These are phyloP conservation scores for Zoanthus solanderi DNA, from an alignment of 92 coral and sea anemone species.

Conservation along the genomic window DNA sequence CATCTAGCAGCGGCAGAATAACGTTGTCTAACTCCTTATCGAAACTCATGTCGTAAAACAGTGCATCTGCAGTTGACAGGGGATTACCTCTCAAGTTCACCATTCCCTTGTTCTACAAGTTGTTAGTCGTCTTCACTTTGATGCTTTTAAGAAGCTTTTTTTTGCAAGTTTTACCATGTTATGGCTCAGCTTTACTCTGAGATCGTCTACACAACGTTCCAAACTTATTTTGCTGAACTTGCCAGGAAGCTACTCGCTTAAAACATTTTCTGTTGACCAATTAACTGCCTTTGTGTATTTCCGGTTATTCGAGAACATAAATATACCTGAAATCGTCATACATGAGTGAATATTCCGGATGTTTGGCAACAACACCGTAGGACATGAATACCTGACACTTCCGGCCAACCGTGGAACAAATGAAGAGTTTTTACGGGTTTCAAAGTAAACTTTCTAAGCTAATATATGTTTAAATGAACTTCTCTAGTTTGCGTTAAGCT, in stretches of 20 bases:
- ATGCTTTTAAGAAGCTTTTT: not conserved
- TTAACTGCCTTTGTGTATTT: slow-evolving; percentile 6
- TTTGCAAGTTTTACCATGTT: not conserved
- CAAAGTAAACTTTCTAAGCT: not conserved
- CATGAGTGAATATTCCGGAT: slow-evolving; percentile 23
- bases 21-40: slow-evolving; percentile 39
- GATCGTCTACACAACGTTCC: not conserved
- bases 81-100: slow-evolving; percentile 25
- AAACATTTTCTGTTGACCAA: slow-evolving; percentile 15
- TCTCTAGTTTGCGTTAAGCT: not conserved
- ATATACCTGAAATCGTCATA: not conserved
- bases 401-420: slow-evolving; percentile 1
- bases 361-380: slow-evolving; percentile 10
- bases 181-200: not conserved
- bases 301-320: not conserved
- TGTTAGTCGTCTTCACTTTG: not conserved
- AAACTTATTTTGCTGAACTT: slow-evolving; percentile 14
- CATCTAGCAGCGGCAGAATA: slow-evolving; percentile 24
- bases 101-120: not conserved
- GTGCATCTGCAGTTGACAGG: not conserved
- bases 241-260: slow-evolving; percentile 24
- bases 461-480: not conserved
- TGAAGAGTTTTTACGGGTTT: not conserved
- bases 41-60: slow-evolving; percentile 30
- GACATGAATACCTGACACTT: slow-evolving; percentile 2